phyloP scores from a whole-genome alignment of 2,888 invertebrate species.

The Siphonodentalium dalli region DNA sequence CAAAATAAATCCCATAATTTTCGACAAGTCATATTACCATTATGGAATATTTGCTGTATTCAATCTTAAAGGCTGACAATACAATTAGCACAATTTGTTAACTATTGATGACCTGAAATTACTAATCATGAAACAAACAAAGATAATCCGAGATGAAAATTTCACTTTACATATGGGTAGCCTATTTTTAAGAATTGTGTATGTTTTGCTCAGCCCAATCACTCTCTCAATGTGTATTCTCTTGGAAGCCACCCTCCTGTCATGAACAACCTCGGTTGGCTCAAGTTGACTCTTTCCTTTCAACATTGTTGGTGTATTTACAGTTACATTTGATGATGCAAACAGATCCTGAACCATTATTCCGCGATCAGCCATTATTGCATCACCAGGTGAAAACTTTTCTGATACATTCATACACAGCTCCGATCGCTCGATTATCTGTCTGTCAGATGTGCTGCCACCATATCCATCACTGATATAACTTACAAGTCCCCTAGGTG shows the following conservation, averaged over 20 bases:
- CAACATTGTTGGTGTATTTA: slow-evolving; percentile 33
- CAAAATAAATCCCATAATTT: too few relatives aligned
- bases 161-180: slow-evolving; percentile 9
- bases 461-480: slow-evolving; percentile 27
- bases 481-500: slow-evolving; percentile 21
- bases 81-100: too few relatives aligned
- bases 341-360: slow-evolving; percentile 36
- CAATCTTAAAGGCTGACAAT: slow-evolving; percentile 16
- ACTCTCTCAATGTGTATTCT: slow-evolving; percentile 26
- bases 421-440: slow-evolving; percentile 28
- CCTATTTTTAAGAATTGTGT: slow-evolving; percentile 19
- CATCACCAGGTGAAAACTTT: too few relatives aligned
- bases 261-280: slow-evolving; percentile 22
- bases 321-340: slow-evolving; percentile 26
- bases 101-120: too few relatives aligned
- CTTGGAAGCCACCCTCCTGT: slow-evolving; percentile 23
- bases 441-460: slow-evolving; percentile 28
- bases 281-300: slow-evolving; percentile 33
- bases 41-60: background rate
- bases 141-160: slow-evolving; percentile 14
- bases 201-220: slow-evolving; percentile 24
- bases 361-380: slow-evolving; percentile 33
- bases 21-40: too few relatives aligned
- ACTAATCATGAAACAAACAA: slow-evolving; percentile 15
- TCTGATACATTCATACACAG: too few relatives aligned